phyloP scores from a whole-genome alignment of 2,113 vertebrate genomes.

The Eulemur macaco region DNA sequence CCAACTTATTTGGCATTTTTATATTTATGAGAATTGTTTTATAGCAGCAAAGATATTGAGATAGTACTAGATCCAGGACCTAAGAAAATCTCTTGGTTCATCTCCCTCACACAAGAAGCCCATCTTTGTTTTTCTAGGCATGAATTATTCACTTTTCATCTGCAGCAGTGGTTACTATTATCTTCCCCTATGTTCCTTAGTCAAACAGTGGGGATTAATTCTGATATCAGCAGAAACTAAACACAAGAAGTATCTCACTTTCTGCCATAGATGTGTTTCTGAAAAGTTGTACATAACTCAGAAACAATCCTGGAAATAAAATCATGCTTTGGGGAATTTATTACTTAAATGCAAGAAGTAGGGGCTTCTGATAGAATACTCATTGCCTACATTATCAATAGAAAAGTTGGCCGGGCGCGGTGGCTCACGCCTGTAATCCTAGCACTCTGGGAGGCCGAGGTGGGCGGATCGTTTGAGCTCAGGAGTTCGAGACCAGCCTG shows the following conservation, averaged over 20 bases:
- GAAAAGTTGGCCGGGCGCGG: not conserved
- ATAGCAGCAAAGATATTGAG: not conserved
- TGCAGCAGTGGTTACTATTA: not conserved
- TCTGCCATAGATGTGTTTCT: not conserved
- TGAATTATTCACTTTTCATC: not conserved
- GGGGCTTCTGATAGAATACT: not conserved
- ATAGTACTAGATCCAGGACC: not conserved
- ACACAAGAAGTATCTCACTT: not conserved
- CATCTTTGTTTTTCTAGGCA: not conserved
- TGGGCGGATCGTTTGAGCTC: too few relatives aligned
- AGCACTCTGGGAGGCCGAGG: too few relatives aligned
- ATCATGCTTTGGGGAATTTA: not conserved
- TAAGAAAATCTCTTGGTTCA: not conserved
- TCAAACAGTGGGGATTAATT: not conserved
- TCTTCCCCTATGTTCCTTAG: not conserved
- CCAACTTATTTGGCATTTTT: not conserved
- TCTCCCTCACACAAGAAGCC: not conserved
- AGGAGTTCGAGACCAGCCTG: too few relatives aligned
- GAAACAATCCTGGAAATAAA: not conserved
- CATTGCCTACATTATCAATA: not conserved
- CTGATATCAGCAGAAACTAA: not conserved
- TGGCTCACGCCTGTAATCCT: too few relatives aligned
- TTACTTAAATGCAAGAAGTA: not conserved
- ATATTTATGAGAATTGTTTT: not conserved
- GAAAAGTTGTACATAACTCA: not conserved